These are phyloP conservation scores for Rhingia rostrata DNA, from an alignment of 2,888 invertebrate genomes.

Conservation along the genomic window DNA sequence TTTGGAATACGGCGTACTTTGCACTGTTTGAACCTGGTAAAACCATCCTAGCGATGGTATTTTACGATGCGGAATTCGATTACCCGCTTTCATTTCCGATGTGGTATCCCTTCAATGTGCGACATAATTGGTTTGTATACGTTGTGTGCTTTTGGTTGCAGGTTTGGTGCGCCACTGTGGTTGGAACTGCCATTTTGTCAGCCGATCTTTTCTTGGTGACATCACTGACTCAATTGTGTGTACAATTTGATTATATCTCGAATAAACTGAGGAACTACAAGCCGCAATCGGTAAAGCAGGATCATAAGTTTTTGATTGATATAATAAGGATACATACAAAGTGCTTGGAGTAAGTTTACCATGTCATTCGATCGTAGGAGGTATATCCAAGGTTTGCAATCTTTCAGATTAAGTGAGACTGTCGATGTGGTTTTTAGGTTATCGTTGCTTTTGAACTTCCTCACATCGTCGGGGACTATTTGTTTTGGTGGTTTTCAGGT, in stretches of 20 bases:
- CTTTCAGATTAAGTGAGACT: constrained; percentile 77
- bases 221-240: constrained; percentile 78
- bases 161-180: constrained; percentile 77
- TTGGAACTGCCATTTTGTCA: constrained; percentile 78
- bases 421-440: constrained; percentile 77
- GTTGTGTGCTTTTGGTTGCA: constrained; percentile 76
- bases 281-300: constrained; percentile 47
- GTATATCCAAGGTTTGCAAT: too few relatives aligned
- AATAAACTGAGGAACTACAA: constrained; percentile 75
- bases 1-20: constrained; percentile 78
- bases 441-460: constrained; percentile 79
- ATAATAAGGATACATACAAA: constrained; percentile 77
- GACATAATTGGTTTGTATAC: constrained; percentile 47
- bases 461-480: constrained; percentile 80
- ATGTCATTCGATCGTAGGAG: too few relatives aligned
- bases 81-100: constrained; percentile 78
- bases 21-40: constrained; percentile 76
- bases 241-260: constrained; percentile 79
- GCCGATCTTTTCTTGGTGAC: constrained; percentile 79
- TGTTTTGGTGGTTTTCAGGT: constrained; percentile 81
- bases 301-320: constrained; percentile 75
- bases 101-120: constrained; percentile 79
- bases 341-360: constrained; percentile 77
- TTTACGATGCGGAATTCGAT: constrained; percentile 75
- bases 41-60: not conserved